These are phyloP conservation scores for Cyclura pinguis DNA, from an alignment of 2,797 vertebrate species.

Conservation along the genomic window DNA sequence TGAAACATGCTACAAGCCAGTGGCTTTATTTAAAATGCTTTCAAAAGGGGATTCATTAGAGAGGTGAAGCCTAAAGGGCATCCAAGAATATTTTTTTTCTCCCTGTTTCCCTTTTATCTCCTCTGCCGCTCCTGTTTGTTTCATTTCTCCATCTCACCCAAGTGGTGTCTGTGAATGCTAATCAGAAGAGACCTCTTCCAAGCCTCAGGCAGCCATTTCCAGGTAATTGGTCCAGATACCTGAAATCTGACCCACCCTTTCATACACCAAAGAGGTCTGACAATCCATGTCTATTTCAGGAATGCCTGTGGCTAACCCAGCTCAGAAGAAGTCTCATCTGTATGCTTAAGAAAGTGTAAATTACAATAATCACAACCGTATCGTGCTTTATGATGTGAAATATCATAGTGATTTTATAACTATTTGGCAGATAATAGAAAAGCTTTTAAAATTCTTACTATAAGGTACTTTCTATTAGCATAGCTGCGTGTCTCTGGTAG, in stretches of 20 bases:
- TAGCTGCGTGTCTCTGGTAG: neutral
- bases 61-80: conserved; percentile 20
- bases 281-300: conserved; percentile 43
- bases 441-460: conserved; percentile 44
- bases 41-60: neutral
- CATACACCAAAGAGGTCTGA: neutral
- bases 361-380: conserved; percentile 4
- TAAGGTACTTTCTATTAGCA: conserved; percentile 34
- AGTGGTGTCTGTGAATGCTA: neutral
- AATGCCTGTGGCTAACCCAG: neutral
- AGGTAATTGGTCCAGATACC: conserved; percentile 48
- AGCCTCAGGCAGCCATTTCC: conserved; percentile 41
- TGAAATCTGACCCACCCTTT: conserved; percentile 41
- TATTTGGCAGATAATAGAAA: conserved; percentile 12
- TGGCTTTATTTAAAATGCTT: conserved; percentile 2
- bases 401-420: neutral
- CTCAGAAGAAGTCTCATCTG: conserved; percentile 33
- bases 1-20: neutral
- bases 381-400: neutral
- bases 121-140: conserved; percentile 22
- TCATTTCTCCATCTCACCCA: conserved; percentile 10
- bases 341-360: neutral
- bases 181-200: conserved; percentile 28
- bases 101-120: conserved; percentile 27
- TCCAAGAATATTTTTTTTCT: conserved; percentile 19